These are phyloP conservation scores for Acrocephalus arundinaceus DNA, from an alignment of 2,113 vertebrate genomes.

Conservation along the genomic window DNA sequence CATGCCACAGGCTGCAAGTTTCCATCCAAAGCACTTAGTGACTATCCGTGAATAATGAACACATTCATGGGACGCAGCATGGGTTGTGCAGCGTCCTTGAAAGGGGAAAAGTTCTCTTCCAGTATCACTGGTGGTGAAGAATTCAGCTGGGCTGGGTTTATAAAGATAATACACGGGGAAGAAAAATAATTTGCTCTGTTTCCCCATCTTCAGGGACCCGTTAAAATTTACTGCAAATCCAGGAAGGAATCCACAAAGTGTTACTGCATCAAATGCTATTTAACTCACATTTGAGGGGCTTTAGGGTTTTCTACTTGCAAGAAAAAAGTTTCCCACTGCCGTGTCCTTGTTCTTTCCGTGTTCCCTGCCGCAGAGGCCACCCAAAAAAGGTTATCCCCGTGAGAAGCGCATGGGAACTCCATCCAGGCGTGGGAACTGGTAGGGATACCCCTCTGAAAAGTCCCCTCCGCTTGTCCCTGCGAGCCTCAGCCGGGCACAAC, in stretches of 20 bases:
- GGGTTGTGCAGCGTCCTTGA: neutral
- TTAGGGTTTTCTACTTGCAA: neutral
- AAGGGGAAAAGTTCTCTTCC: neutral
- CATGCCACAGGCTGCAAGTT: neutral
- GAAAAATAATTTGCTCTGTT: neutral
- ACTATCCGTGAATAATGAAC: neutral
- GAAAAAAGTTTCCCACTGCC: neutral
- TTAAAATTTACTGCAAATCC: neutral
- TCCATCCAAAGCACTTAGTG: neutral
- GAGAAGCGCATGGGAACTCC: neutral
- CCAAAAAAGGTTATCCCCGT: accelerated
- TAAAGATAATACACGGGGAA: neutral
- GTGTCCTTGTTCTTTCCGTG: neutral
- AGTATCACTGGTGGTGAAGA: neutral
- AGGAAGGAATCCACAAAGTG: neutral
- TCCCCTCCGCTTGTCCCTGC: neutral
- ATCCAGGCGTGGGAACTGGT: accelerated
- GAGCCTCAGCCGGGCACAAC: accelerated
- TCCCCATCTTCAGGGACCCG: neutral
- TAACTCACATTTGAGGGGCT: neutral
- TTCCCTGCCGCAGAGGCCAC: neutral
- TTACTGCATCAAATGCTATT: neutral
- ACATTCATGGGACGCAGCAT: neutral
- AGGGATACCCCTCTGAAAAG: neutral
- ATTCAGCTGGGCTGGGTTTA: neutral